phyloP scores from a whole-genome alignment of 2,113 vertebrate species.

The Sphyrna mokarran region DNA sequence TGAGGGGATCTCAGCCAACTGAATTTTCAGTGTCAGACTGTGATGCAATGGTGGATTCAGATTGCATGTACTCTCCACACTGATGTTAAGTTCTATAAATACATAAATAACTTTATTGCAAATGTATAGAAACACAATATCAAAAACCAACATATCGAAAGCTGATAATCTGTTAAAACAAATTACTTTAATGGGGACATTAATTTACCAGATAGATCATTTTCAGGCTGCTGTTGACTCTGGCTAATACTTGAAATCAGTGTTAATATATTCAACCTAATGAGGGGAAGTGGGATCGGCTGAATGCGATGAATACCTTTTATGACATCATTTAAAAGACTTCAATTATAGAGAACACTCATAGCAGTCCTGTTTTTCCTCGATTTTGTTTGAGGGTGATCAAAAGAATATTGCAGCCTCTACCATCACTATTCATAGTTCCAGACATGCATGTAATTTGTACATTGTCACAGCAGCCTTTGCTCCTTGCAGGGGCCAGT shows the following conservation, averaged over 20 bases:
- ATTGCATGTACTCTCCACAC: neutral
- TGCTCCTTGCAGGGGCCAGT: too few relatives aligned
- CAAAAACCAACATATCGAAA: neutral
- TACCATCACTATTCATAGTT: too few relatives aligned
- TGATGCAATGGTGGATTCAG: neutral
- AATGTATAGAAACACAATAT: neutral
- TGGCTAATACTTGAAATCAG: neutral
- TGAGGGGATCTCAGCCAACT: neutral
- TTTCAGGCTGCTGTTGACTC: neutral
- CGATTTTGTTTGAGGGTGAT: neutral
- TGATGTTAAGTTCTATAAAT: neutral
- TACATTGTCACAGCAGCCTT: too few relatives aligned
- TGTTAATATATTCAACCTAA: neutral
- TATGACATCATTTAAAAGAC: neutral
- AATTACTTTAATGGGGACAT: neutral
- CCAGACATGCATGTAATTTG: too few relatives aligned
- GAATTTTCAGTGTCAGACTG: neutral
- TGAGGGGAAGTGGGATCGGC: neutral
- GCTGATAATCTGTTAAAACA: neutral
- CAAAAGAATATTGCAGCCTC: too few relatives aligned
- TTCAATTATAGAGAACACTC: neutral
- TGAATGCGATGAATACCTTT: neutral
- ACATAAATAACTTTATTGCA: neutral
- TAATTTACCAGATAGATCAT: neutral
- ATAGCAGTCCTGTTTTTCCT: neutral